These are phyloP conservation scores for Ptychochromis oligacanthus DNA, from an alignment of 2,113 vertebrate species.

Conservation along the genomic window DNA sequence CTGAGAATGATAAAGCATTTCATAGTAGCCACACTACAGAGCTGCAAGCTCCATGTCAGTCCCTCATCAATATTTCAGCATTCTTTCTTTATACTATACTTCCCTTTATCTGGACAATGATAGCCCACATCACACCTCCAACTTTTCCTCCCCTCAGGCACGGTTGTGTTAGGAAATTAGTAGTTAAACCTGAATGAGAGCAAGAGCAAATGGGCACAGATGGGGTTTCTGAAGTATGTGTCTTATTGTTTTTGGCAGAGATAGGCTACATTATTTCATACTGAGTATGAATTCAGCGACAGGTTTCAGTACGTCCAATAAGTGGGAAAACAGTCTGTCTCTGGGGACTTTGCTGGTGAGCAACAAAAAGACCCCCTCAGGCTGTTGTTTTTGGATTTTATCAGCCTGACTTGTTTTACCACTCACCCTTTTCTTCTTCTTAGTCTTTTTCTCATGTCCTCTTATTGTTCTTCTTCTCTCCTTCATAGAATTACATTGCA, in stretches of 20 bases:
- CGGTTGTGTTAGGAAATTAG: constrained; percentile 14
- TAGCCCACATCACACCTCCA: constrained; percentile 37
- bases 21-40: constrained; percentile 32
- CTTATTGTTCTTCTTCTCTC: not conserved
- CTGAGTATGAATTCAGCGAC: constrained; percentile 5
- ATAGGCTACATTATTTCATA: not conserved
- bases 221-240: constrained; percentile 17
- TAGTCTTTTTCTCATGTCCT: not conserved
- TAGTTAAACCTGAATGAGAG: constrained; percentile 30
- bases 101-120: constrained; percentile 53
- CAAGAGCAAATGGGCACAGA: constrained; percentile 18
- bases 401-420: constrained; percentile 30
- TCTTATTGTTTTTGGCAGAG: constrained; percentile 21
- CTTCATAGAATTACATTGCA: not conserved
- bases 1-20: constrained; percentile 60
- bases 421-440: not conserved
- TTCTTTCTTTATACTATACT: constrained; percentile 61
- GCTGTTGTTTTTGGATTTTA: constrained; percentile 24
- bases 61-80: constrained; percentile 74
- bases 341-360: constrained; percentile 20
- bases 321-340: not conserved
- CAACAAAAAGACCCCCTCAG: constrained; percentile 26
- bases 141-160: constrained; percentile 42
- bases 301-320: constrained; percentile 15
- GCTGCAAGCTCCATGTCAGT: constrained; percentile 45